Base-by-base conservation (phyloP, 2,113 vertebrate species). In the Solea senegalensis region DNA sequence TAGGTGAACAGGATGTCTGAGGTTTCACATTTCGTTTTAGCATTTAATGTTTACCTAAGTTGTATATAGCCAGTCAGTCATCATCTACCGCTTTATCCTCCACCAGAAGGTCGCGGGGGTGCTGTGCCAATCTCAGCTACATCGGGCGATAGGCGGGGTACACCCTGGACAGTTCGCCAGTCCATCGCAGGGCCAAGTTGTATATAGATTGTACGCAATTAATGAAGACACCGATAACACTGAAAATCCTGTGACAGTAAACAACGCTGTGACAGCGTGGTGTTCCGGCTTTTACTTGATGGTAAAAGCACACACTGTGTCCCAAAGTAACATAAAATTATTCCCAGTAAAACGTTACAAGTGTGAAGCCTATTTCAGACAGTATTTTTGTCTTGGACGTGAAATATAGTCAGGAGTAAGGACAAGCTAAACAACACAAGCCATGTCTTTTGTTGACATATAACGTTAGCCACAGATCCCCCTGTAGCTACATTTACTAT, bases 391-490 rank as follows among this genome's bases (percentile, higher is more conserved):
- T 43, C 16, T 43, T 3, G 11, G 3, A 0, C 40, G 55, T 9
- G 34, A 6, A 2, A 8, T 15, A 2, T 4, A 34, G 15, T 64
- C 4, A 45, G 14, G 9, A 16, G 8, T 4, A 9, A 3, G 52
- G 52, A 1, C 40, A 39, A 0, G 55, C 48, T 62, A 63, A 43
- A 39, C 12, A 39, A 28, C 1, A 21, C 28, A 53, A 41, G 10
- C 0, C 8, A 21, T 21, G 53, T 61, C 75, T 85, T 69, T 87
- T 89, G 86, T 90, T 85, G 86, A 89, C 85, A 82, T 83, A 14
- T 11, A 8, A 51, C n/a, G 44, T 51, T 59, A 73, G 66, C 63
- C 5, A 15, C 2, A 9, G 7, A 55, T 9, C 54, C 2, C 6
- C 6, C 10, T 21, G 21, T 21, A 21, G 8, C 28, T 27, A 13